A percentile compares a stretch with the other conserved stretches of the same genome.
These are phyloP conservation scores for Sorex araneus DNA, from an alignment of 2,113 vertebrate genomes.

Conservation along the genomic window DNA sequence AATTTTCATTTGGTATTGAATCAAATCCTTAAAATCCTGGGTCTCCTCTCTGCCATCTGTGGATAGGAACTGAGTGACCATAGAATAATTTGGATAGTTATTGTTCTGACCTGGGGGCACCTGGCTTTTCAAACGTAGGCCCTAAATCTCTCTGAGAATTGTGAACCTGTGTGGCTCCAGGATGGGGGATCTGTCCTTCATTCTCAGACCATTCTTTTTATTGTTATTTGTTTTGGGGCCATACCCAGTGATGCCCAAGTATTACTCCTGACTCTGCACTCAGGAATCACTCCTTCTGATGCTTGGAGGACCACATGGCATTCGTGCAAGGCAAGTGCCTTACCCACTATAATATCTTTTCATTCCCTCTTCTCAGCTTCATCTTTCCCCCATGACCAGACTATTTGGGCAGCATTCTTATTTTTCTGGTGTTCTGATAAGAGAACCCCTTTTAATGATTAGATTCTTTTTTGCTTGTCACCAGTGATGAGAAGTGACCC, in stretches of 20 bases:
- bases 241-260: too few relatives aligned
- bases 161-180: background rate
- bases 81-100: background rate
- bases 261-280: too few relatives aligned
- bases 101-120: background rate
- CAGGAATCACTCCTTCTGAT: too few relatives aligned
- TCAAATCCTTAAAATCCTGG: background rate
- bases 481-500: background rate
- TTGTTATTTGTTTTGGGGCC: too few relatives aligned
- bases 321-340: too few relatives aligned
- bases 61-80: background rate
- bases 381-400: background rate
- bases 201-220: background rate
- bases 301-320: too few relatives aligned
- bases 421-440: background rate
- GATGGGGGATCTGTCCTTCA: background rate
- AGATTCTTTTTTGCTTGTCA: background rate
- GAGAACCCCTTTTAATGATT: background rate
- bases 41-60: background rate
- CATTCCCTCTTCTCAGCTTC: background rate
- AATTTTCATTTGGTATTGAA: background rate
- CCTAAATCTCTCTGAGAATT: background rate
- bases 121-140: background rate
- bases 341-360: too few relatives aligned
- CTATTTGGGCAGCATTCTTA: background rate